Conservation (phyloP, 2,888 invertebrate genomes). For the Corbicula japonica region DNA sequence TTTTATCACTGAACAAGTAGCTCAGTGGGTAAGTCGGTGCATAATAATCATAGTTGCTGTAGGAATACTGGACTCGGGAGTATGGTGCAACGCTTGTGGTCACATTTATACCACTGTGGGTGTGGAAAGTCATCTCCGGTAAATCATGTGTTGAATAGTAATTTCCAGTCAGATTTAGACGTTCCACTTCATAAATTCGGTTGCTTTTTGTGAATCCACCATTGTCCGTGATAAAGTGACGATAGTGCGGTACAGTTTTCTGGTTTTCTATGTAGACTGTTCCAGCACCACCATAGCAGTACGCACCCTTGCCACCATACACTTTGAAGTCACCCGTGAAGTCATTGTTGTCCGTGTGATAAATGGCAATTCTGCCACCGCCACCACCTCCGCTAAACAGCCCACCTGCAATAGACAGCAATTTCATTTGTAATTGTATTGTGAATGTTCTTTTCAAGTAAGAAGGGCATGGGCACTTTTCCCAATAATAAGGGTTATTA, state of each 20-base stretch:
- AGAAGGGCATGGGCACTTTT: too few relatives aligned
- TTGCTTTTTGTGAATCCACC: conserved; percentile 59
- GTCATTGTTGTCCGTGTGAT: conserved; percentile 72
- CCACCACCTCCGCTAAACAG: conserved; percentile 75
- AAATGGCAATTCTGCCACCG: conserved; percentile 79
- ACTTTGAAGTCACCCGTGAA: conserved; percentile 72
- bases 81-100: conserved; percentile 56
- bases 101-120: conserved; percentile 65
- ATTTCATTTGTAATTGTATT: not conserved
- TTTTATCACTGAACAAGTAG: conserved; percentile 37
- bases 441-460: too few relatives aligned
- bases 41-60: conserved; percentile 20
- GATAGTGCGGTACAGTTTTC: conserved; percentile 19
- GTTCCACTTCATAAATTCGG: conserved; percentile 67
- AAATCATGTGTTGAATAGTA: conserved; percentile 14
- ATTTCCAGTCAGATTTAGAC: conserved; percentile 60
- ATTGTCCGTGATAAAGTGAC: conserved; percentile 70
- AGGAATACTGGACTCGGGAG: conserved; percentile 4
- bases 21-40: conserved; percentile 31
- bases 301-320: conserved; percentile 70
- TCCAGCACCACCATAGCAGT: conserved; percentile 74
- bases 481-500: too few relatives aligned
- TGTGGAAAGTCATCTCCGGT: conserved; percentile 42
- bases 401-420: conserved; percentile 53
- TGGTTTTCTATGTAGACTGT: conserved; percentile 71